Base-by-base conservation (phyloP, 2,888 invertebrate genomes). In the Eilema griseolum region DNA sequence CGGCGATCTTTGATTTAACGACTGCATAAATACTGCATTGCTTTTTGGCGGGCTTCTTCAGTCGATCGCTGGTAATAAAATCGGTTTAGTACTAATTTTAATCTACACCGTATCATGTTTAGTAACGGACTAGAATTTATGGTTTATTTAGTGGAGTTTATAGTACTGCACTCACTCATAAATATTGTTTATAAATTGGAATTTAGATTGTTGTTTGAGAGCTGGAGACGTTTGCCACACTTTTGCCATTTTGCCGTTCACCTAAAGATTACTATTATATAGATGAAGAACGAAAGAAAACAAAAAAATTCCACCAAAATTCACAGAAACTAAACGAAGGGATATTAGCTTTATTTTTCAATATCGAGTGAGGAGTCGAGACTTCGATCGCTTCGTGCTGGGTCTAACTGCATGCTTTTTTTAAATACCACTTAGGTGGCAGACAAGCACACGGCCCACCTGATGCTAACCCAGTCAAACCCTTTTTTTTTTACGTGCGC, bases 1-100 rank as follows among this genome's bases (percentile, higher is more conserved):
- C n/a, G 52, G 52, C n/a, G 52, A 10, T 52, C 52, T 3, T 52
- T 5, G 8, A 52, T 52, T 52, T 52, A n/a, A 52, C 52, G 52
- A 52, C 52, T 52, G 52, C 52, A 52, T 52, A 52, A 52, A 52
- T 46, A 46, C 10, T 52, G 52, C 52, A 52, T 52, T n/a, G 52
- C 20, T 52, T 52, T 46, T 52, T 52, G 52, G 52, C 52, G 52
- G 52, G n/a, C 20, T 20, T 14, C 46, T 46, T n/a, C 52, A 52
- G 52, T 52, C 20, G n/a, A 52, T 52, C n/a, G n/a, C 20, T 52
- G 7, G 7, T 52, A 52, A 52, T 52, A 52, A 52, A 52, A n/a
- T 52, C 52, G 52, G 20, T 52, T 52, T 52, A 52, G 8, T n/a
- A 52, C 2, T 52, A 52, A 52, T 10, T 52, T 2, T 52, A 16